A percentile compares a stretch with the other conserved stretches of the same genome.
Conservation (phyloP, 53 echinoderm and acorn worm species). For the Luidia sarsii region DNA sequence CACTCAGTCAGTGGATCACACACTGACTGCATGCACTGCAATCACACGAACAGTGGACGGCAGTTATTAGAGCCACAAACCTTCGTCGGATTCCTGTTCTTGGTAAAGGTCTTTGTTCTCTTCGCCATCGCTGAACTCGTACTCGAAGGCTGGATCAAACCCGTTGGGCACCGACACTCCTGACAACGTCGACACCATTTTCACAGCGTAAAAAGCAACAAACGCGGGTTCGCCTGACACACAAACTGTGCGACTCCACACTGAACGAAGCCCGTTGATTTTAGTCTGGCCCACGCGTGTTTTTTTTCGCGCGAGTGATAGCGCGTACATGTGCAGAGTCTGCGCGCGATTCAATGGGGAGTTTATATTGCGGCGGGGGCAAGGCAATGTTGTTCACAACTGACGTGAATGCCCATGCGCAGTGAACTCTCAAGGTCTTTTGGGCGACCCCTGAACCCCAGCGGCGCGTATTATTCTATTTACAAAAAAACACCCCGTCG, state of each 20-base stretch:
- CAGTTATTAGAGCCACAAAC: slow-evolving; percentile 3
- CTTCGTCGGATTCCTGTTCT: slow-evolving; percentile 79
- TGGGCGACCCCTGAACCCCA: too few species aligned
- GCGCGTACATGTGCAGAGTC: too few species aligned
- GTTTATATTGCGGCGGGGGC: slow-evolving; percentile 17
- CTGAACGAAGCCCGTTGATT: not conserved
- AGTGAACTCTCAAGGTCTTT: too few species aligned
- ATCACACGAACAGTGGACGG: not conserved
- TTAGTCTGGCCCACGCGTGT: not conserved
- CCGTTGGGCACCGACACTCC: slow-evolving; percentile 61
- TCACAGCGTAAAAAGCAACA: too few species aligned
- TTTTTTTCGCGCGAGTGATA: too few species aligned
- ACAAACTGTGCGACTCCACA: not conserved
- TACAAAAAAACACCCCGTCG: too few species aligned
- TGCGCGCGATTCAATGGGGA: too few species aligned
- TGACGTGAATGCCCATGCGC: slow-evolving; percentile 23
- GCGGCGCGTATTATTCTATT: too few species aligned
- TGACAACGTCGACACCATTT: slow-evolving; percentile 45
- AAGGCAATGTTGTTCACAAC: slow-evolving; percentile 13
- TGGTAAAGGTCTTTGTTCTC: slow-evolving; percentile 64
- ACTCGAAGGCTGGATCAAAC: slow-evolving; percentile 83
- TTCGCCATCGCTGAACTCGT: slow-evolving; percentile 95
- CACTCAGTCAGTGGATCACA: not conserved
- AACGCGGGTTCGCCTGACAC: too few species aligned
- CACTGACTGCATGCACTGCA: not conserved